Conservation (phyloP, 64 coral and sea anemone genomes). For the Anthopleura sola region DNA sequence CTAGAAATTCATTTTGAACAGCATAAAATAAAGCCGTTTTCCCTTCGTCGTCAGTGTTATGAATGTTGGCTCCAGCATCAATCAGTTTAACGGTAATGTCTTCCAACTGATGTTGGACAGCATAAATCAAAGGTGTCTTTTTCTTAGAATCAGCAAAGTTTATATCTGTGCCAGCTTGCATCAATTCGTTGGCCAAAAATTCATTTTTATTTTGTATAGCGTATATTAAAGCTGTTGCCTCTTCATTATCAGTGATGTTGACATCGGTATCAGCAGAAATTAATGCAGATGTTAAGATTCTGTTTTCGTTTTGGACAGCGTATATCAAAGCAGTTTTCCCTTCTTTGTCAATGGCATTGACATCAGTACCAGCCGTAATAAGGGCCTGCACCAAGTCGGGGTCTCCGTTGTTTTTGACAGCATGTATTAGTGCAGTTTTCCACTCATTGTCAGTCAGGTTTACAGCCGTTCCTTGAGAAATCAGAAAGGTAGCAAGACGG, state of each 20-base stretch:
- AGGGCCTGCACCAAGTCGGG: not conserved
- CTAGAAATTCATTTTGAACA: not conserved
- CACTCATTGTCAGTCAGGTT: not conserved
- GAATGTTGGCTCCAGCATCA: not conserved
- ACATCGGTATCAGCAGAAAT: not conserved
- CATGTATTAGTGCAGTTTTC: not conserved
- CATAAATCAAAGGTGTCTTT: not conserved
- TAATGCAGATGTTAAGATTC: not conserved
- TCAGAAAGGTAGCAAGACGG: not conserved
- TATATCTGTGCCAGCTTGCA: not conserved
- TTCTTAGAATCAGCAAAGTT: not conserved
- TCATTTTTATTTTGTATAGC: not conserved
- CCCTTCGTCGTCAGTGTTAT: not conserved
- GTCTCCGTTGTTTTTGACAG: not conserved
- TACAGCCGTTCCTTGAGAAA: not conserved
- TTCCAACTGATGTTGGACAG: not conserved
- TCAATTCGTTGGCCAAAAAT: not conserved
- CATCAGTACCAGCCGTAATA: not conserved
- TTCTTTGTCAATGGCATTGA: not conserved
- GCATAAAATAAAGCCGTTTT: constrained; percentile 4
- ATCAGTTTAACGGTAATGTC: not conserved
- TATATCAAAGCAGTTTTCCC: not conserved
- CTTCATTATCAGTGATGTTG: constrained; percentile 4
- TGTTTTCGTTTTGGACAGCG: not conserved
- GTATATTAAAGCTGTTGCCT: not conserved